These are phyloP conservation scores for Furnarius figulus DNA, from an alignment of 2,113 vertebrate genomes.

Conservation along the genomic window DNA sequence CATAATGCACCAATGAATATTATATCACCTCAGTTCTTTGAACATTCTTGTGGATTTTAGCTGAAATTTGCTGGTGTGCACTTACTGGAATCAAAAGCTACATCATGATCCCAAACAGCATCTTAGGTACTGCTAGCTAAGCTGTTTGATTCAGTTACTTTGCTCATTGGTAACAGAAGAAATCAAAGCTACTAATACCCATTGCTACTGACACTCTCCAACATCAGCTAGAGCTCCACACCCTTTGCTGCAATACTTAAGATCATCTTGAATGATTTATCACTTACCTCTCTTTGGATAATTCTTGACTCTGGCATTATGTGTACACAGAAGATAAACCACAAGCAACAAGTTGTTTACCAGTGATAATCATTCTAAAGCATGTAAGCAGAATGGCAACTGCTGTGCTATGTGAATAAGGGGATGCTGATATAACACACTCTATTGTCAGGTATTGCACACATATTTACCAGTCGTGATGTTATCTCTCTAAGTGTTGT, in stretches of 20 bases:
- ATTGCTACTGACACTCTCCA: neutral
- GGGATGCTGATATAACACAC: neutral
- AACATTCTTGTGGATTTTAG: neutral
- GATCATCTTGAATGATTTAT: neutral
- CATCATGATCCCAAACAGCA: neutral
- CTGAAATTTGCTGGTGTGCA: neutral
- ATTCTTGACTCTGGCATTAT: neutral
- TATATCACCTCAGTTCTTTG: neutral
- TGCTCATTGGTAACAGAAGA: neutral
- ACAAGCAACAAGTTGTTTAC: neutral
- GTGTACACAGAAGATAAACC: neutral
- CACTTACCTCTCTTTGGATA: neutral
- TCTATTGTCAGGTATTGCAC: fast-evolving
- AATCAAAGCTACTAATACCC: neutral
- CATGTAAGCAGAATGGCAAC: neutral
- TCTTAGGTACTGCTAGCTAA: neutral
- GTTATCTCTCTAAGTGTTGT: neutral
- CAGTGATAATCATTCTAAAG: neutral
- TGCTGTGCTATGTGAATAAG: neutral
- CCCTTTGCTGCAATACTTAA: neutral
- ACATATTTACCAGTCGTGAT: neutral
- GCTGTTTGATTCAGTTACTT: neutral
- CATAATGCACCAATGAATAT: neutral
- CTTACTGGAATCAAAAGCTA: neutral
- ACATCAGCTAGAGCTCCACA: neutral